Base-by-base conservation (phyloP, 2,797 vertebrate genomes). In the Chelon labrosus region DNA sequence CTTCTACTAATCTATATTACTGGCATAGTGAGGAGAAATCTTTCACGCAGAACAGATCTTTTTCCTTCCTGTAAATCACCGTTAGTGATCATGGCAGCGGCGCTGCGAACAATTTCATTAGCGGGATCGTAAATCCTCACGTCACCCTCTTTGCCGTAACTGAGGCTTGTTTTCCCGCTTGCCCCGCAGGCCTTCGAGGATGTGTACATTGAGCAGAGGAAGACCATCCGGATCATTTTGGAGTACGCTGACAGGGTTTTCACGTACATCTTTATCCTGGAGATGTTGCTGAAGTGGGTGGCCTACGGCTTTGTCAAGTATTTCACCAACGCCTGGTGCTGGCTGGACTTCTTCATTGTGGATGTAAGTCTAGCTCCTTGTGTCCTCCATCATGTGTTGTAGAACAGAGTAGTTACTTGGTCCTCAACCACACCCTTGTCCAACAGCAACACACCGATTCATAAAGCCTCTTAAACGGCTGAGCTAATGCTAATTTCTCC, bases 291-390 rank as follows among this genome's bases (percentile, higher is more conserved):
- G 44, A 99, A 99, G 79, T 99, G 98, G 98, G 97, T 98, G 0
- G 98, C 98, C 60, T 99, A 99, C 0, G 98, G 98, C 55, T 99
- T 99, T 17, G 96, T 97, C 83, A 99, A 99, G 88, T 99, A 99
- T 90, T 99, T 99, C 94, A 99, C 98, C 60, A 99, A 99, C 0
- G 98, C 98, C 83, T 99, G 98, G 98, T 99, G 98, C 91, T 99
- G 98, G 98, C 94, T 99, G 86, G 98, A 99, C 91, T 99, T 99
- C 96, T 98, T 99, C 93, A 99, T 99, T 81, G 98, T 99, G 89
- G 98, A 98, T 93, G 98, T 99, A 98, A 94, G 98, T 98, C 86
- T 92, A 27, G 87, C 59, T 85, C 82, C 86, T 19, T 85, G 22
- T 84, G 85, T 82, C 2, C 31, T 72, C 38, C 52, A 1, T 83